Base-by-base conservation (phyloP, 2,888 invertebrate species). In the Camptogramma bilineatum region DNA sequence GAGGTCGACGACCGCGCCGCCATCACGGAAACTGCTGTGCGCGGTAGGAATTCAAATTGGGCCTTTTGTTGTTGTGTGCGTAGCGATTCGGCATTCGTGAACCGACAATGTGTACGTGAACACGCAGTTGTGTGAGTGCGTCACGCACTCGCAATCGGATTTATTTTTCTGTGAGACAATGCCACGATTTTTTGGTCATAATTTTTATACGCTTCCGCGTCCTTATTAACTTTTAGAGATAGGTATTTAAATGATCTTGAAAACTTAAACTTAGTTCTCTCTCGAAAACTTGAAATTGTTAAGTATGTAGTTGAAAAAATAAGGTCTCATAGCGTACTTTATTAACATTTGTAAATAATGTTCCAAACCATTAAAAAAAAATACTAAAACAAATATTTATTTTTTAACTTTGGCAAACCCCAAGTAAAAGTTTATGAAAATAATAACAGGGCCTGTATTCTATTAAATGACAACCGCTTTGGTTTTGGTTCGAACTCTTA, bases 11-110 rank as follows among this genome's bases (percentile, higher is more conserved):
- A 82, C 87, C 91, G 85, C 85, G 86, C 83, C 83, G 86, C 87
- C 88, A 88, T 86, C 82, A 85, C 90, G 90, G 91, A 90, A 91
- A 91, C 90, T 88, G 88, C 76, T 89, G 87, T 83, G 84, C 90
- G 91, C 91, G 90, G 81, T 84, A 86, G 84, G 92, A 91, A 91
- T 93, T 87, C 87, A 86, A 92, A 91, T 92, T 91, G 90, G 90
- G 90, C 83, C 80, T 81, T 81, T 77, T 77, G 77, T 79, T 68
- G 63, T 62, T 80, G 88, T 90, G 88, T 89, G 89, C 78, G 88
- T 85, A 72, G 63, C 68, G 70, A 66, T 71, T 73, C 69, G 78
- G 72, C 64, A 72, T 71, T 77, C 69, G 61, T 69, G 77, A 68
- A 75, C 59, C 66, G 56, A 62, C 55, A 52, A 52, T 70, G 72